phyloP scores from a whole-genome alignment of 2,113 vertebrate genomes.

The Deroptyus accipitrinus region DNA sequence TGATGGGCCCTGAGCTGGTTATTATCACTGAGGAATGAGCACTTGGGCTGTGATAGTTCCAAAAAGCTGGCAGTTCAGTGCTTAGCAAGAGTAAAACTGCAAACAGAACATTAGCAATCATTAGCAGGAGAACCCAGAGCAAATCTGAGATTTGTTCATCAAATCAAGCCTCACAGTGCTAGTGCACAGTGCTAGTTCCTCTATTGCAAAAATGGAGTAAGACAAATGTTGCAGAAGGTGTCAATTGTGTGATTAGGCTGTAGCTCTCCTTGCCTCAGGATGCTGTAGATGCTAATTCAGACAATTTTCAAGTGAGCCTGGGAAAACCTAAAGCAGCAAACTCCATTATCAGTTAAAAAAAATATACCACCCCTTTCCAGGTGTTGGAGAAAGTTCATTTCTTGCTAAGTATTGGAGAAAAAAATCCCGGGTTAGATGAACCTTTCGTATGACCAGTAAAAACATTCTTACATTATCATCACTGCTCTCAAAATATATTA shows the following conservation, averaged over 20 bases:
- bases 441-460: not conserved
- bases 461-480: not conserved
- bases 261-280: not conserved
- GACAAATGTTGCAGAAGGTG: not conserved
- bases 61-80: not conserved
- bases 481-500: not conserved
- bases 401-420: not conserved
- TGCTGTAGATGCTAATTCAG: not conserved
- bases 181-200: not conserved
- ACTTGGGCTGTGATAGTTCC: not conserved
- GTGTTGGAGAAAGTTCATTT: not conserved
- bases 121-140: not conserved
- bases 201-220: not conserved
- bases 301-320: not conserved
- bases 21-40: not conserved
- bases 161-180: not conserved
- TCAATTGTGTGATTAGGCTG: not conserved
- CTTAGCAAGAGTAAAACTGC: not conserved
- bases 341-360: not conserved
- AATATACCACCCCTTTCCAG: not conserved
- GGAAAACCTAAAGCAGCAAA: not conserved
- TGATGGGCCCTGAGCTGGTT: not conserved
- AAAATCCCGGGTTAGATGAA: not conserved
- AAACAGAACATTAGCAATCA: not conserved
- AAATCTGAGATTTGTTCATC: not conserved